These are phyloP conservation scores for Caloenas nicobarica DNA, from an alignment of 2,113 vertebrate species.

Conservation along the genomic window DNA sequence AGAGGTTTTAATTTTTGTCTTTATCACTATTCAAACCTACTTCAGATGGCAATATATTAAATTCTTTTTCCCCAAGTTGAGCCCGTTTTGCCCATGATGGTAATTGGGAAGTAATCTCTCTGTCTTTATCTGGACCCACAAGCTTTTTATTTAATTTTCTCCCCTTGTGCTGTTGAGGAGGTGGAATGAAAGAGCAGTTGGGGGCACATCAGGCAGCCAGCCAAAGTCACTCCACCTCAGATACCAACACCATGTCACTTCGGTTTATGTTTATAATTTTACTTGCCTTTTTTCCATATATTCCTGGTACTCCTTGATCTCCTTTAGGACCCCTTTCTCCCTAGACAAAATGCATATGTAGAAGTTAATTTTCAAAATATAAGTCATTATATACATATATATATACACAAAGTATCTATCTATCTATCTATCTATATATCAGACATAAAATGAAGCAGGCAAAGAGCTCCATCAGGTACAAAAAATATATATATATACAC, in stretches of 20 bases:
- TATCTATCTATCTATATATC: too few relatives aligned
- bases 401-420: too few relatives aligned
- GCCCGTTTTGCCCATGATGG: neutral
- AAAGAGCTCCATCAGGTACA: neutral
- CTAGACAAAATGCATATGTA: conserved; percentile 70
- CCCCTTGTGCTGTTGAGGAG: fast-evolving
- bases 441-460: neutral
- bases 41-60: neutral
- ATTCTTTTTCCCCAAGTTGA: neutral
- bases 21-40: neutral
- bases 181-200: neutral
- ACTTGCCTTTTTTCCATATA: conserved; percentile 86
- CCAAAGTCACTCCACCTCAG: neutral
- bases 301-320: conserved; percentile 81
- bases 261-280: neutral
- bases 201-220: neutral
- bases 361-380: neutral
- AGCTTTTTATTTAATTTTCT: neutral
- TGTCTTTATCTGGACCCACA: neutral
- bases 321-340: conserved; percentile 85
- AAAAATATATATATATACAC: neutral
- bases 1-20: neutral
- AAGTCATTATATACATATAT: neutral
- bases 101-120: neutral
- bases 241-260: neutral